Evolutionary conservation across 64 coral and sea anemone species (phyloP).

Genomic region (Actinia tenebrosa): DNA sequence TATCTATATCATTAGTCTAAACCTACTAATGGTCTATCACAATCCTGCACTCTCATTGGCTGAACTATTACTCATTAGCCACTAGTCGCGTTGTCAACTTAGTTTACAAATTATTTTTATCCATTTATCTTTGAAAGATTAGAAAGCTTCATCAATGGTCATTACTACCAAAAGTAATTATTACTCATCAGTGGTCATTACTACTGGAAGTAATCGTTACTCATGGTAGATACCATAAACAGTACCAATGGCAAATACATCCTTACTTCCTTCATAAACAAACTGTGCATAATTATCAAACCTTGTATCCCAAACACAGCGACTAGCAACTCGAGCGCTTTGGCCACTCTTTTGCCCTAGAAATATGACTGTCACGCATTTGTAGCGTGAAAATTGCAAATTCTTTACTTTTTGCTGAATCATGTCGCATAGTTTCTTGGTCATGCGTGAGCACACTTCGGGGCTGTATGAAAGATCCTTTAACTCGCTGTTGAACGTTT

Average conservation of each 20-base stretch:
- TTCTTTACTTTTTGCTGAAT: slow-evolving; percentile 62
- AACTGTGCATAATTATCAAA: slow-evolving; percentile 76
- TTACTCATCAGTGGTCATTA: too few relatives aligned
- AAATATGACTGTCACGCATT: slow-evolving; percentile 49
- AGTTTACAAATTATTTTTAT: too few relatives aligned
- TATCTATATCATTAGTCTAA: too few relatives aligned
- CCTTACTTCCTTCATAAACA: slow-evolving; percentile 29
- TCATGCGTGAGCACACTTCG: slow-evolving; percentile 37
- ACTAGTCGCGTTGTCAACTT: too few relatives aligned
- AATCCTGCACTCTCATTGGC: too few relatives aligned
- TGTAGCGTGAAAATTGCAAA: slow-evolving; percentile 66
- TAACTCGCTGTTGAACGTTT: slow-evolving; percentile 37
- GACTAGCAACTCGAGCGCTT: slow-evolving; percentile 39
- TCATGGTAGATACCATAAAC: slow-evolving; percentile 83
- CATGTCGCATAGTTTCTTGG: slow-evolving; percentile 41
- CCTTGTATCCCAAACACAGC: slow-evolving; percentile 69
- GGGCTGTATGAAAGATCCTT: slow-evolving; percentile 31
- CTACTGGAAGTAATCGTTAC: not conserved
- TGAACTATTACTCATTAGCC: too few relatives aligned
- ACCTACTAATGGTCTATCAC: too few relatives aligned
- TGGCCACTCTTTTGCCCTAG: slow-evolving; percentile 55
- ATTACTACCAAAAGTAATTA: too few relatives aligned
- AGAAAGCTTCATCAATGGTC: too few relatives aligned
- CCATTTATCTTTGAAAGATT: too few relatives aligned
- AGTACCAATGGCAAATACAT: slow-evolving; percentile 53